Evolutionary conservation across 2,888 invertebrate species (phyloP).

Genomic region (Drosophila putrida): DNA sequence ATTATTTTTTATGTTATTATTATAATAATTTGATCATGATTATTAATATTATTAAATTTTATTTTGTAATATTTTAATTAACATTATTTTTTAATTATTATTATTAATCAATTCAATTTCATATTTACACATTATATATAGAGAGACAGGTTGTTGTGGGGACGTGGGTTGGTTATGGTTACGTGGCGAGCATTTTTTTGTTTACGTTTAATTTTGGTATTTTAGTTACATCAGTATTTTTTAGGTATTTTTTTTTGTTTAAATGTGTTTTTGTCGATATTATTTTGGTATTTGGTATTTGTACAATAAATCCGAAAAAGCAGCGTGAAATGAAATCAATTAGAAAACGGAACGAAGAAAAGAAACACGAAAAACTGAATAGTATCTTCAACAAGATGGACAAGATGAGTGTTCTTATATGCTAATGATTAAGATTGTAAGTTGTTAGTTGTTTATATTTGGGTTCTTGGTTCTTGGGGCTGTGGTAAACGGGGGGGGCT

Average conservation of each 20-base stretch:
- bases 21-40: not conserved
- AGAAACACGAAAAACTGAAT: constrained; percentile 78
- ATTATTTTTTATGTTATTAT: not conserved
- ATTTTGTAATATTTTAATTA: constrained; percentile 1
- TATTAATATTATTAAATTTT: not conserved
- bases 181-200: constrained; percentile 49
- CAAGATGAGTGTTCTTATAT: constrained; percentile 66
- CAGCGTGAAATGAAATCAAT: constrained; percentile 85
- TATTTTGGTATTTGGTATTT: constrained; percentile 37
- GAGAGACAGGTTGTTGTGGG: constrained; percentile 22
- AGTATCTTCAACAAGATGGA: constrained; percentile 70
- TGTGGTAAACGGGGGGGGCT: not conserved
- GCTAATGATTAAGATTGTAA: constrained; percentile 51
- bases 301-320: constrained; percentile 85
- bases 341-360: constrained; percentile 82
- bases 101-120: constrained; percentile 27
- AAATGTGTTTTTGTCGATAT: constrained; percentile 25
- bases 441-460: not conserved
- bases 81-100: not conserved
- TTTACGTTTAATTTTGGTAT: constrained; percentile 37
- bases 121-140: constrained; percentile 16
- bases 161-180: constrained; percentile 22
- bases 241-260: constrained; percentile 41
- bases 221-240: constrained; percentile 41
- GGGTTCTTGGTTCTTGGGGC: not conserved